A percentile compares a stretch with the other conserved stretches of the same genome.
Evolutionary conservation across 2,888 invertebrate genomes (phyloP).

Genomic region (Cheiracanthium punctorium): DNA sequence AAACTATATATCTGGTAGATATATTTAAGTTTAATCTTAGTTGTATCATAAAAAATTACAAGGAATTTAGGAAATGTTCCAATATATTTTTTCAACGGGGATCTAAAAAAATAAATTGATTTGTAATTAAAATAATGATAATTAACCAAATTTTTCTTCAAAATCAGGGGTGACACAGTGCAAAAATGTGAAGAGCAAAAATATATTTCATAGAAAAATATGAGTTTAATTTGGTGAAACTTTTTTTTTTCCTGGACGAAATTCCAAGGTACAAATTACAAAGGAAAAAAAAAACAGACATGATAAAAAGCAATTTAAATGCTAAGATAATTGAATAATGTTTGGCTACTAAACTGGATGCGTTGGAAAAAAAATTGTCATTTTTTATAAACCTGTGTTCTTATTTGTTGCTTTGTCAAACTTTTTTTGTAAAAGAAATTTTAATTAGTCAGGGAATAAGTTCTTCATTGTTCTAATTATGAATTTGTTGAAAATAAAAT

Average conservation of each 20-base stretch:
- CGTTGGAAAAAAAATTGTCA: background rate
- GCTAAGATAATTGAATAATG: conserved; percentile 46
- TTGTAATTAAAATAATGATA: background rate
- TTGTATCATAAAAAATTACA: too few relatives aligned
- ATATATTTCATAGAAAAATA: background rate
- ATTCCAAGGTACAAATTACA: background rate
- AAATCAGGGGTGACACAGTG: background rate
- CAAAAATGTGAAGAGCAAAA: background rate
- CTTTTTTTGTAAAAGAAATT: background rate
- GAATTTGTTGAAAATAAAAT: too few relatives aligned
- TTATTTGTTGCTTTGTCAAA: conserved; percentile 11
- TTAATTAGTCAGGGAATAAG: conserved; percentile 56
- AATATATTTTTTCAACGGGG: too few relatives aligned
- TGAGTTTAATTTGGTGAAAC: background rate
- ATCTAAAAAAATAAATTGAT: too few relatives aligned
- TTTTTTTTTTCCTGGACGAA: background rate
- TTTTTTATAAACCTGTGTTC: conserved; percentile 21
- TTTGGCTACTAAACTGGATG: conserved; percentile 30
- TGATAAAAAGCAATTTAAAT: conserved; percentile 41
- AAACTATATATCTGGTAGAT: too few relatives aligned
- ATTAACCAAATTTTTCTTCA: background rate
- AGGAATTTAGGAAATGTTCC: too few relatives aligned
- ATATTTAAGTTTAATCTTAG: too few relatives aligned
- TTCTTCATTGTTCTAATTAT: conserved; percentile 52
- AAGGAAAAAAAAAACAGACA: background rate